Evolutionary conservation across 2,888 invertebrate species (phyloP), one percentile per base, ranked within the genome.

Genomic region (Congeria kusceri): DNA sequence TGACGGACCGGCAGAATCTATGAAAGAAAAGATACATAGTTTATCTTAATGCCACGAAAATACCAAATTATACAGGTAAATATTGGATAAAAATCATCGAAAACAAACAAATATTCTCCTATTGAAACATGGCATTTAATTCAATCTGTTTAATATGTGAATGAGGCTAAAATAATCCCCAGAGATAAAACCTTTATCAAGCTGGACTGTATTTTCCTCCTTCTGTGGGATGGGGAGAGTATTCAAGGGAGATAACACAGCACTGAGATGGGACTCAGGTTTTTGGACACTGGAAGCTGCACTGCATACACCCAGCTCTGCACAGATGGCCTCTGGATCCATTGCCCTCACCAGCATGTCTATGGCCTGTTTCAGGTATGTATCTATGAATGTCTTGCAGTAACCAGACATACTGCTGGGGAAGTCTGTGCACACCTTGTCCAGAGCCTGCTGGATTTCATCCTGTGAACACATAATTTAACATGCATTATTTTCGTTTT

Each of bases 251-350:
- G 70, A 66, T 59, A 77, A 46, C 29, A 71, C 56, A 28, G 49
- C 76, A 46, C 13, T 39, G 23, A 15, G 59, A n/a, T 4, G 59
- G 25, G 15, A 47, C 1, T 29, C 27, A 27, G 27, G 57, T 68
- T 18, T 47, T 20, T 29, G 39, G 11, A 1, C 11, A 11, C 39
- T 39, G 11, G 39, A 7, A 13, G 29, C 27, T 27, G 72, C 68
- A 25, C 76, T 57, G 69, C 93, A 93, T 5, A 93, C 68, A 3
- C 86, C 83, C 3, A 92, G 59, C 18, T 86, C 67, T 25, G 81
- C 75, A 73, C 93, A 93, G 28, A 92, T 56, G 13, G 39, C 49
- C 25, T 74, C 78, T 0, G 92, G 92, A 65, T 91, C 83, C n/a
- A 91, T 57, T 58, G 88, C 86, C 44, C 89, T 81, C 11, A 80